These are phyloP conservation scores for Drosophila virilis DNA, from an alignment of 1,140 invertebrate genomes.

Conservation along the genomic window DNA sequence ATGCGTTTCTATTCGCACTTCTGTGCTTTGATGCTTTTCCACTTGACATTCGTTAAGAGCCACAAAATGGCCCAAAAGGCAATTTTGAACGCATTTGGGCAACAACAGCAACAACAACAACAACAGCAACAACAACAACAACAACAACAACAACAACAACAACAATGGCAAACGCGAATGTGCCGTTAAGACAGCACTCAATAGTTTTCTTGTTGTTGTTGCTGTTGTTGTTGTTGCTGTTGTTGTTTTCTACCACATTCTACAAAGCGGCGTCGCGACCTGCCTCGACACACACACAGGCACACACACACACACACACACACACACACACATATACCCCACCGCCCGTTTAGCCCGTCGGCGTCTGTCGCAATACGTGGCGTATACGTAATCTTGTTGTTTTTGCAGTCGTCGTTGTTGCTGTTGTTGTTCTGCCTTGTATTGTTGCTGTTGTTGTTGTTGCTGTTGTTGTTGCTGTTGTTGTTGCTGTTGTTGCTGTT, in stretches of 20 bases:
- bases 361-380: conserved; percentile 66
- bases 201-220: conserved; percentile 26
- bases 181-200: conserved; percentile 38
- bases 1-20: too few species aligned
- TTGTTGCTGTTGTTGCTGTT: conserved; percentile 39
- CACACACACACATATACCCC: not conserved
- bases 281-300: conserved; percentile 17
- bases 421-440: conserved; percentile 33
- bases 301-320: conserved; percentile 10
- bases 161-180: conserved; percentile 7
- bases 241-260: conserved; percentile 52
- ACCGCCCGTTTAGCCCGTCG: conserved; percentile 15
- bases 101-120: too few species aligned
- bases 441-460: conserved; percentile 37
- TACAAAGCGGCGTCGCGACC: conserved; percentile 35
- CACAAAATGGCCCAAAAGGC: conserved; percentile 35
- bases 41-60: conserved; percentile 62
- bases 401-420: conserved; percentile 32
- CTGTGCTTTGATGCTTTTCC: conserved; percentile 25
- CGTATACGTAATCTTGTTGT: conserved; percentile 78
- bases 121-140: conserved; percentile 5
- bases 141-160: not conserved
- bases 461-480: conserved; percentile 38
- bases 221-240: conserved; percentile 15
- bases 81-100: conserved; percentile 40